Percentiles rank a stretch among this genome's conserved stretches.
phyloP scores from a whole-genome alignment of 1,140 invertebrate genomes.

The Cheumatopsyche charites region DNA sequence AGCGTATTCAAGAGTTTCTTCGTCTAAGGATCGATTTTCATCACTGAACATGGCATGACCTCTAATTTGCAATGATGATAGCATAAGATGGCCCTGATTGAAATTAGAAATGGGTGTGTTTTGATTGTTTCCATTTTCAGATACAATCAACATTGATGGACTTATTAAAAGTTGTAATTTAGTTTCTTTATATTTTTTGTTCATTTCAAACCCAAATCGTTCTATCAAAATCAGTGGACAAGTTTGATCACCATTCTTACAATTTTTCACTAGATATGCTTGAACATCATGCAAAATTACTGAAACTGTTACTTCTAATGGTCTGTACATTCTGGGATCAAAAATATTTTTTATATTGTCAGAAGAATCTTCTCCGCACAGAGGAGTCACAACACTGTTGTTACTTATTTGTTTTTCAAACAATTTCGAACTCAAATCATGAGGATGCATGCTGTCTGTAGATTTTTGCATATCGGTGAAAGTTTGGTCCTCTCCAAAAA shows the following conservation, averaged over 20 bases:
- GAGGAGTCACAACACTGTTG: conserved; percentile 60
- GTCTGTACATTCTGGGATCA: conserved; percentile 86
- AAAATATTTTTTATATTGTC: conserved; percentile 67
- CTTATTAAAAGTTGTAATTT: conserved; percentile 89
- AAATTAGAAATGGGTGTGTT: conserved; percentile 74
- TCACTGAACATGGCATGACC: conserved; percentile 98
- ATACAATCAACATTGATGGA: conserved; percentile 82
- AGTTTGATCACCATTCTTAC: conserved; percentile 82
- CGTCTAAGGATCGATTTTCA: conserved; percentile 83
- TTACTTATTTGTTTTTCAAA: conserved; percentile 59
- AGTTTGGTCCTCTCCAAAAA: conserved; percentile 92
- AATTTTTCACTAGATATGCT: conserved; percentile 90
- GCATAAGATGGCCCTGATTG: conserved; percentile 85
- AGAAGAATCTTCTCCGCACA: conserved; percentile 63
- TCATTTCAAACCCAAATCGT: conserved; percentile 95
- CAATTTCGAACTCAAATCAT: conserved; percentile 58
- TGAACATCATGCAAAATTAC: conserved; percentile 96
- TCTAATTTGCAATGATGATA: conserved; percentile 87
- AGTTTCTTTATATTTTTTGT: conserved; percentile 90
- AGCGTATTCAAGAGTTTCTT: conserved; percentile 96
- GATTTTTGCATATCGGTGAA: conserved; percentile 90
- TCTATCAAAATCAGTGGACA: conserved; percentile 91
- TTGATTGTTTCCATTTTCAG: conserved; percentile 69
- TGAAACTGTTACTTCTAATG: conserved; percentile 89
- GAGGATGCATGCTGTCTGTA: conserved; percentile 61